These are phyloP conservation scores for Atherix ibis DNA, from an alignment of 2,888 invertebrate genomes.

Conservation along the genomic window DNA sequence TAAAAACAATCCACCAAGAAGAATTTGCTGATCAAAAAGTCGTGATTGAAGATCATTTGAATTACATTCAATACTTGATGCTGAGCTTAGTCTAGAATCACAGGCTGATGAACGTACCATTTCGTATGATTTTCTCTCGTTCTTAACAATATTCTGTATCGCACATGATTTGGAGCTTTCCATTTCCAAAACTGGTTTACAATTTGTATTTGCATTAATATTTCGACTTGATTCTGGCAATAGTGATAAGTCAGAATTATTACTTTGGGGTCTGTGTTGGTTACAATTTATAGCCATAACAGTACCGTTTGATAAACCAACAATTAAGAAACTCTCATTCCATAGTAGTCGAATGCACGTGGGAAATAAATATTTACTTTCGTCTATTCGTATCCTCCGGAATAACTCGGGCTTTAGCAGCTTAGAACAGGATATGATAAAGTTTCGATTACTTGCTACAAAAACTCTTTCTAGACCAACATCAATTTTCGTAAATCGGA, in stretches of 20 bases:
- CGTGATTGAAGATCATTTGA: slow-evolving; percentile 14
- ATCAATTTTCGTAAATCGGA: slow-evolving; percentile 26
- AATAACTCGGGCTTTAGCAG: slow-evolving; percentile 24
- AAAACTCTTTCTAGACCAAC: slow-evolving; percentile 17
- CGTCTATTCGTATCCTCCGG: slow-evolving; percentile 21
- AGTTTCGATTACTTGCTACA: slow-evolving; percentile 29
- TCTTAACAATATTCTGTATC: slow-evolving; percentile 30
- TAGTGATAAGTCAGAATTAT: neutral
- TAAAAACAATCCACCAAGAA: slow-evolving; percentile 23
- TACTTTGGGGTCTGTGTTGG: slow-evolving; percentile 12
- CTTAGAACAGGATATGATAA: slow-evolving; percentile 25
- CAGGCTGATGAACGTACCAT: neutral
- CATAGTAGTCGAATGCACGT: slow-evolving; percentile 23
- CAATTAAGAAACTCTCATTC: slow-evolving; percentile 23
- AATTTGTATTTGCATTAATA: neutral
- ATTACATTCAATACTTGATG: neutral
- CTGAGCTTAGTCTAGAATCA: neutral
- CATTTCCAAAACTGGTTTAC: slow-evolving; percentile 11
- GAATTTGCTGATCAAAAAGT: slow-evolving; percentile 25
- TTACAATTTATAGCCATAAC: slow-evolving; percentile 27
- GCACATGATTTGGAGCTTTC: slow-evolving; percentile 29
- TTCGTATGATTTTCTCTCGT: slow-evolving; percentile 21
- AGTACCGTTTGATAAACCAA: slow-evolving; percentile 29
- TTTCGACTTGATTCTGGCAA: neutral
- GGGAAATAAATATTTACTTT: slow-evolving; percentile 25